These are phyloP conservation scores for Onychomys arenicola DNA, from an alignment of 2,797 vertebrate species.

Conservation along the genomic window DNA sequence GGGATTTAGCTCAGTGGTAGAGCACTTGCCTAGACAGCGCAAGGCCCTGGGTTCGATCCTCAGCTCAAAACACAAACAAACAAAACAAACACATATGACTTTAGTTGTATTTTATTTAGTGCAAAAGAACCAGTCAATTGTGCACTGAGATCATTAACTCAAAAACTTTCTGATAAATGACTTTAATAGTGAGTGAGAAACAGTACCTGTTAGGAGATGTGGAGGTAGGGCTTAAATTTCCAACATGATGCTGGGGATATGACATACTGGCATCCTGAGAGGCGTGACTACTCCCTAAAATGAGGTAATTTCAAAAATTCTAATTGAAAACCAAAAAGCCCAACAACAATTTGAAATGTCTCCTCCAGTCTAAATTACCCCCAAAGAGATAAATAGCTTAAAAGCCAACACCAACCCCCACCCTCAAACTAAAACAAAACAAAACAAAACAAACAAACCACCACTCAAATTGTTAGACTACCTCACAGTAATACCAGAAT, in stretches of 20 bases:
- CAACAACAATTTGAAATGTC: neutral
- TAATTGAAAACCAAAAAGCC: constrained; percentile 18
- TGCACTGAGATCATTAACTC: neutral
- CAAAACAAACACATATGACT: neutral
- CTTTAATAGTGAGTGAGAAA: neutral
- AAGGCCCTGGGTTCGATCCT: too few species aligned
- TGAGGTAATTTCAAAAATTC: constrained; percentile 55
- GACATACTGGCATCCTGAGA: constrained; percentile 82
- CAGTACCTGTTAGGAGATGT: constrained; percentile 83
- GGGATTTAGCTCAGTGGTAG: too few species aligned
- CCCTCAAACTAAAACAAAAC: neutral
- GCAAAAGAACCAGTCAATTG: neutral
- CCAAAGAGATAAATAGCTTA: neutral
- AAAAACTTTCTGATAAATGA: neutral
- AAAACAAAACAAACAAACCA: neutral
- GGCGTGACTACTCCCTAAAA: constrained; percentile 88
- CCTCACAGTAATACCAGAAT: neutral
- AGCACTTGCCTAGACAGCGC: too few species aligned
- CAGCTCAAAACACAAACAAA: too few species aligned
- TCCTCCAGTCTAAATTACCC: neutral
- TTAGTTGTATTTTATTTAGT: neutral
- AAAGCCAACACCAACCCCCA: neutral
- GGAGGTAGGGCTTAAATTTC: constrained; percentile 67
- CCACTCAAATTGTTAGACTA: neutral
- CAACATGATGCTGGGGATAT: constrained; percentile 76